Percentiles rank a stretch among this genome's conserved stretches.
These are phyloP conservation scores for Pyrrhosoma nymphula DNA, from an alignment of 2,888 invertebrate genomes.

Conservation along the genomic window DNA sequence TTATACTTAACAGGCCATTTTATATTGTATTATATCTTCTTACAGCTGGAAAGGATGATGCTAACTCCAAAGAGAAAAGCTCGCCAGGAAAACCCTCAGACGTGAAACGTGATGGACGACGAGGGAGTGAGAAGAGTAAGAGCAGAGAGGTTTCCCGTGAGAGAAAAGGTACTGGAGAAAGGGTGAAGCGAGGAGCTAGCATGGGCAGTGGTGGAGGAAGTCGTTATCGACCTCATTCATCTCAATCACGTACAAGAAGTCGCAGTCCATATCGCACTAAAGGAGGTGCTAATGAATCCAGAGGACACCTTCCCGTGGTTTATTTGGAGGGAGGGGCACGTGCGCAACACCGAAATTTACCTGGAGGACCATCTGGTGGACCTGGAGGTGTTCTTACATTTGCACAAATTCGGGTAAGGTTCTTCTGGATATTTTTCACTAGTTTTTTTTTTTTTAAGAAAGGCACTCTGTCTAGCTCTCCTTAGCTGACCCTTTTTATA, in stretches of 20 bases:
- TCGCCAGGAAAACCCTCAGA: background rate
- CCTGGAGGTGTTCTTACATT: constrained; percentile 82
- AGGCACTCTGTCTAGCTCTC: no score
- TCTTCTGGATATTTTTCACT: background rate
- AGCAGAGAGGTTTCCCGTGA: constrained; percentile 74
- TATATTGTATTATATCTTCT: no score
- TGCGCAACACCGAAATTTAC: constrained; percentile 79
- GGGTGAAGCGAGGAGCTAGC: constrained; percentile 70
- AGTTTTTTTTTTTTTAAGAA: no score
- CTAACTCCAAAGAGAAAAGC: background rate
- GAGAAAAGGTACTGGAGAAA: constrained; percentile 71
- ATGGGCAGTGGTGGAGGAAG: constrained; percentile 70
- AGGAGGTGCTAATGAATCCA: constrained; percentile 68
- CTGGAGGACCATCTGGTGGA: constrained; percentile 78
- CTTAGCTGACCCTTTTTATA: no score
- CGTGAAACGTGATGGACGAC: constrained; percentile 7
- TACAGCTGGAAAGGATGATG: constrained; percentile 34
- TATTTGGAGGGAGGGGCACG: constrained; percentile 77
- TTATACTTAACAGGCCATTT: no score
- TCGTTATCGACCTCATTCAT: constrained; percentile 59
- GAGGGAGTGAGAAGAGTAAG: constrained; percentile 50
- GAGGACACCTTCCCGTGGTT: constrained; percentile 41
- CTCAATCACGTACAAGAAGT: constrained; percentile 48
- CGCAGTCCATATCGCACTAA: constrained; percentile 69
- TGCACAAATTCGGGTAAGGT: constrained; percentile 87